Evolutionary conservation across 2,888 invertebrate species (phyloP).

Genomic region (Drosophila cognata): DNA sequence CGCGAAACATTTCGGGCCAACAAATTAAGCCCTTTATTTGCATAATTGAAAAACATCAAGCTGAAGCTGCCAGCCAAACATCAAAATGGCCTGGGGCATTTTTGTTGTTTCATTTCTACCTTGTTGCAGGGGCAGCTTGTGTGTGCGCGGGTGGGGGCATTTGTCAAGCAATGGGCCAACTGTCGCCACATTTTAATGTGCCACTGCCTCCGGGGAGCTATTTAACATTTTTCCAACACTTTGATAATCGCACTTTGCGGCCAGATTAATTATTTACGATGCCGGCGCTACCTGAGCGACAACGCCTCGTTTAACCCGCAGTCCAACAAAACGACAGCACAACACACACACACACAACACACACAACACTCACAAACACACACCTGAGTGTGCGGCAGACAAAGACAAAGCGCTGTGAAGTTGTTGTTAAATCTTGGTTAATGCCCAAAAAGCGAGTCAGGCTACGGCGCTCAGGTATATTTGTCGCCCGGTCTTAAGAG

Average conservation of each 20-base stretch:
- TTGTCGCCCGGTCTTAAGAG: constrained; percentile 79
- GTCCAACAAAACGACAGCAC: constrained; percentile 40
- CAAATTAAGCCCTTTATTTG: constrained; percentile 82
- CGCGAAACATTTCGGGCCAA: constrained; percentile 46
- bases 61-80: constrained; percentile 69
- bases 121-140: constrained; percentile 35
- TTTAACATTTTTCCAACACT: constrained; percentile 81
- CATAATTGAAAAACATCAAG: constrained; percentile 82
- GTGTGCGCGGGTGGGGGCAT: not conserved
- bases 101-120: not conserved
- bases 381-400: not conserved
- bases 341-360: constrained; percentile 23
- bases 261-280: constrained; percentile 80
- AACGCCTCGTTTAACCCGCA: constrained; percentile 66
- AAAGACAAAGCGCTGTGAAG: constrained; percentile 53
- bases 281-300: constrained; percentile 58
- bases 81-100: constrained; percentile 59
- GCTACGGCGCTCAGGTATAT: constrained; percentile 68
- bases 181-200: constrained; percentile 76
- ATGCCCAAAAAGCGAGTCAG: constrained; percentile 66
- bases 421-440: constrained; percentile 76
- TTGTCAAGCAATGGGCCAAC: constrained; percentile 35
- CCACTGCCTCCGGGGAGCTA: constrained; percentile 69
- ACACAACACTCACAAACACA: constrained; percentile 2
- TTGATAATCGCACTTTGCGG: constrained; percentile 80